Conservation (phyloP, 2,113 vertebrate genomes). For the Vicugna pacos region DNA sequence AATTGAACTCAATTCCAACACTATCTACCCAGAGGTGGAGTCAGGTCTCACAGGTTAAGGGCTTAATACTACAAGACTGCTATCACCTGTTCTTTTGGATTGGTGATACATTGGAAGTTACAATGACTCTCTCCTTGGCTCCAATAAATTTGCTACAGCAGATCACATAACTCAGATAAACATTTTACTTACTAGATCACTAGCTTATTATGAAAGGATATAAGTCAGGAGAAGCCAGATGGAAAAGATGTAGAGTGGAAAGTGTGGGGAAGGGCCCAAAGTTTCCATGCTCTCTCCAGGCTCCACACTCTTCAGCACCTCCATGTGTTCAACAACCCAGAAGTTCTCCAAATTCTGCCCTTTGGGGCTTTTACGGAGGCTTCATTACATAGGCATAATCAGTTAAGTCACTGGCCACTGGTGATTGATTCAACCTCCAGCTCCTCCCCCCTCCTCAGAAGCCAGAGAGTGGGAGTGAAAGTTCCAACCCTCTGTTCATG, state of each 20-base stretch:
- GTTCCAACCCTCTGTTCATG: neutral
- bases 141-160: neutral
- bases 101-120: neutral
- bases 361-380: neutral
- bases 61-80: neutral
- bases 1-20: neutral
- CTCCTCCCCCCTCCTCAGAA: neutral
- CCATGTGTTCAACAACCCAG: neutral
- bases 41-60: neutral
- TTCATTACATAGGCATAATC: neutral
- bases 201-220: neutral
- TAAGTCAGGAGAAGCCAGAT: neutral
- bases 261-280: neutral
- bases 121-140: neutral
- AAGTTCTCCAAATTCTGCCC: neutral
- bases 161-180: neutral
- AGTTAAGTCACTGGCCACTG: neutral
- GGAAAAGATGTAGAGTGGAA: neutral
- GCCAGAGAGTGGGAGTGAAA: neutral
- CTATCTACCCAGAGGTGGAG: neutral
- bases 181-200: neutral
- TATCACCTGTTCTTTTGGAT: neutral
- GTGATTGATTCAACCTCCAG: neutral
- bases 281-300: neutral
- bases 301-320: neutral